Evolutionary conservation across 2,888 invertebrate species (phyloP).

Genomic region (Tineola bisselliella): DNA sequence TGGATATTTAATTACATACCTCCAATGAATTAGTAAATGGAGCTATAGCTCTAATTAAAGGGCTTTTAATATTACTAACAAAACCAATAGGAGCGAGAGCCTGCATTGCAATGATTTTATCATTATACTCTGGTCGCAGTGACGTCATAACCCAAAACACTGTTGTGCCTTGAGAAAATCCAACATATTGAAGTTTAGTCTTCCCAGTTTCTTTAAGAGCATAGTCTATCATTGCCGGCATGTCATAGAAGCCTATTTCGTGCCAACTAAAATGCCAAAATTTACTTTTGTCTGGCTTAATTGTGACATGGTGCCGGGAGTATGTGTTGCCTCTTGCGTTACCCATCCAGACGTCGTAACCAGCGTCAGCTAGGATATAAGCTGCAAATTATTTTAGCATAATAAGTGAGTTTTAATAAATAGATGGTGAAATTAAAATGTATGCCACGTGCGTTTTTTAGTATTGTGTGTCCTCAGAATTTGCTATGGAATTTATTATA

Average conservation of each 20-base stretch:
- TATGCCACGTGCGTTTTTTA: too few relatives aligned
- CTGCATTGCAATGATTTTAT: slow-evolving; percentile 67
- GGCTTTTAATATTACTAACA: slow-evolving; percentile 53
- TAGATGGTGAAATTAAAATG: too few relatives aligned
- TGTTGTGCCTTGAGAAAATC: slow-evolving; percentile 78
- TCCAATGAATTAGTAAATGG: slow-evolving; percentile 54
- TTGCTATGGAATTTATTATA: background rate
- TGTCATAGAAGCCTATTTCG: slow-evolving; percentile 78
- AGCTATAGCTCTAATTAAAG: slow-evolving; percentile 53
- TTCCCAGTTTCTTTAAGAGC: slow-evolving; percentile 64
- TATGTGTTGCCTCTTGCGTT: slow-evolving; percentile 86
- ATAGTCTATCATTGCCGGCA: slow-evolving; percentile 80
- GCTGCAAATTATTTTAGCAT: slow-evolving; percentile 52
- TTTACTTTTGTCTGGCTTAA: slow-evolving; percentile 37
- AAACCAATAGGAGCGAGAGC: slow-evolving; percentile 71
- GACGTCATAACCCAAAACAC: slow-evolving; percentile 70
- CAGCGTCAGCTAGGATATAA: slow-evolving; percentile 73
- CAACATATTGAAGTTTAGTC: slow-evolving; percentile 72
- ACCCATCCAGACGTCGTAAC: slow-evolving; percentile 86
- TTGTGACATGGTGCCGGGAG: slow-evolving; percentile 68
- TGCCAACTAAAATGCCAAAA: slow-evolving; percentile 75
- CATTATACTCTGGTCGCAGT: slow-evolving; percentile 66
- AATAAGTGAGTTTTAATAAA: slow-evolving; percentile 7
- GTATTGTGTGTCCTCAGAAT: too few relatives aligned
- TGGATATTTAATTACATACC: too few relatives aligned